phyloP scores from a whole-genome alignment of 1,140 invertebrate species.

The Penaeus indicus region DNA sequence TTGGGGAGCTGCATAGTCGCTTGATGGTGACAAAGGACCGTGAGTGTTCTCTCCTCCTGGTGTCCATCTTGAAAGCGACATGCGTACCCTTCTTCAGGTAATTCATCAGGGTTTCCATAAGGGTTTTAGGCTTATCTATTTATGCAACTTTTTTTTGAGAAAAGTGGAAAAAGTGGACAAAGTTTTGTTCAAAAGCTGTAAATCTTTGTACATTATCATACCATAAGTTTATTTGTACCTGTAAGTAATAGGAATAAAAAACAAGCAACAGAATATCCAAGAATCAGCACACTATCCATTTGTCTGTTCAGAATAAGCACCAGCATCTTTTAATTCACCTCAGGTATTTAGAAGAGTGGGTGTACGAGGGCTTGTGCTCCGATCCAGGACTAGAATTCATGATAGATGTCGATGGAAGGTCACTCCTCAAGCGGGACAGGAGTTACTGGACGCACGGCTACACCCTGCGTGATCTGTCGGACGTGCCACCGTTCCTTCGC shows the following conservation, averaged over 20 bases:
- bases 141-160: no score
- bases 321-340: background rate
- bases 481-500: constrained; percentile 29
- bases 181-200: no score
- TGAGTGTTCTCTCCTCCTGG: constrained; percentile 42
- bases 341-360: constrained; percentile 56
- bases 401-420: constrained; percentile 41
- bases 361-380: constrained; percentile 47
- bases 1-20: constrained; percentile 39
- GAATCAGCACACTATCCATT: background rate
- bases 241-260: no score
- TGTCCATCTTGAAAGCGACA: constrained; percentile 40
- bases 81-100: constrained; percentile 54
- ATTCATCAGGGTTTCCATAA: background rate
- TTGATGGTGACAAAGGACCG: constrained; percentile 37
- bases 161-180: no score
- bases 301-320: background rate
- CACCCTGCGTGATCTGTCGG: constrained; percentile 32
- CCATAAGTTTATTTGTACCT: no score
- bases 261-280: background rate
- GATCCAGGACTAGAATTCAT: constrained; percentile 55
- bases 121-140: background rate
- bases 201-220: no score
- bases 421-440: constrained; percentile 45
- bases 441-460: constrained; percentile 54